Evolutionary conservation across 2,888 invertebrate species (phyloP).

Genomic region (Tineola bisselliella): DNA sequence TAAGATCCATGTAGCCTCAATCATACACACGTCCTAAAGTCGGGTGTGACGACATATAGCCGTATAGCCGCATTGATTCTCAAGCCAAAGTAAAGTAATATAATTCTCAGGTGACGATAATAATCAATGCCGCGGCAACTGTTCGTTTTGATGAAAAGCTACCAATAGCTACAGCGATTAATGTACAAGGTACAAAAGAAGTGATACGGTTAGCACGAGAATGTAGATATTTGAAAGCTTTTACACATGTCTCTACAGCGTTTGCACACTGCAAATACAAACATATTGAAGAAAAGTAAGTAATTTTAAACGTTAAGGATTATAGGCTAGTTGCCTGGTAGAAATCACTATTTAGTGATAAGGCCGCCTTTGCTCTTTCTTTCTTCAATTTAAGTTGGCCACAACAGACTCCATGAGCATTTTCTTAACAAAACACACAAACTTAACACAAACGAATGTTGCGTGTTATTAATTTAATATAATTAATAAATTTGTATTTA

Average conservation of each 20-base stretch:
- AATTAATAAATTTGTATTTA: no score
- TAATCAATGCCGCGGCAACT: slow-evolving; percentile 55
- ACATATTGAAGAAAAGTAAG: slow-evolving; percentile 74
- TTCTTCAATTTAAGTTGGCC: no score
- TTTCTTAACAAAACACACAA: no score
- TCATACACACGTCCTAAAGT: slow-evolving; percentile 4
- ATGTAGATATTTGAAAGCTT: slow-evolving; percentile 74
- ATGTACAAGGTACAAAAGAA: slow-evolving; percentile 79
- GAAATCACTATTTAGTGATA: no score
- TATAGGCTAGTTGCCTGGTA: no score
- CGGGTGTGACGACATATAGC: no score
- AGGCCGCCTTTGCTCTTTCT: no score
- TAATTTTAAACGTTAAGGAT: slow-evolving; percentile 15
- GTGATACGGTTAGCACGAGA: slow-evolving; percentile 76
- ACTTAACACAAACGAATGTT: no score
- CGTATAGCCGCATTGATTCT: no score
- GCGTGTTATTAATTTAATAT: no score
- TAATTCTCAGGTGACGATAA: slow-evolving; percentile 40
- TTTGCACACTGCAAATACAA: slow-evolving; percentile 78
- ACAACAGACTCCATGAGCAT: no score
- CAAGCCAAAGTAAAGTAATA: no score
- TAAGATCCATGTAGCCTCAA: slow-evolving; percentile 20
- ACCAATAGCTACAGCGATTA: slow-evolving; percentile 78
- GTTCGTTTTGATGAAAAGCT: slow-evolving; percentile 83
- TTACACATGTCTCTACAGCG: slow-evolving; percentile 54